Evolutionary conservation across 2,797 vertebrate species (phyloP).

Genomic region (Sandelia bainsii): DNA sequence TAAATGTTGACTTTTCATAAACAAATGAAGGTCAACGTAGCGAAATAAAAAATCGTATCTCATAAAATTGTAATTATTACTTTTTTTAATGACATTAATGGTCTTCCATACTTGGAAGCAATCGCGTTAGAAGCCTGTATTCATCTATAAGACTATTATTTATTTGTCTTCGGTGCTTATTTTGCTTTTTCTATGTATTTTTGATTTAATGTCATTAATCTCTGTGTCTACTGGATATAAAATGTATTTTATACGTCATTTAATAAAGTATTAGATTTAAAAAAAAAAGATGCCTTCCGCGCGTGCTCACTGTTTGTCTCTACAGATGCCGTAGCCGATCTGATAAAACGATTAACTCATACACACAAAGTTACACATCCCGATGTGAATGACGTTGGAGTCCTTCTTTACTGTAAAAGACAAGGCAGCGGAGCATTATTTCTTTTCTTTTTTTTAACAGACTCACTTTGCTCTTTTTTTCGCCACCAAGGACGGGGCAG

Average conservation of each 20-base stretch:
- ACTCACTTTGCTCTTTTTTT: constrained; percentile 5
- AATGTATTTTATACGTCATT: not conserved
- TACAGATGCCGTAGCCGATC: constrained; percentile 28
- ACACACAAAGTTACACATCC: constrained; percentile 6
- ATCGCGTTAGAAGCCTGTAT: no score
- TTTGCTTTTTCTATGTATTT: not conserved
- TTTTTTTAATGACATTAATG: no score
- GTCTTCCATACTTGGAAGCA: no score
- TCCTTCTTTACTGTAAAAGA: not conserved
- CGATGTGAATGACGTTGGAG: not conserved
- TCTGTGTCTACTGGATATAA: not conserved
- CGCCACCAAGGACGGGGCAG: not conserved
- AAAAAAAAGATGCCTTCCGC: constrained; percentile 59
- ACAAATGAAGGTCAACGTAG: no score
- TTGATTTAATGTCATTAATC: not conserved
- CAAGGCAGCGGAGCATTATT: not conserved
- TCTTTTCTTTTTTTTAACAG: not conserved
- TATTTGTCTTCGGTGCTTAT: not conserved
- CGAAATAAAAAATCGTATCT: no score
- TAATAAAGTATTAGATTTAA: constrained; percentile 3
- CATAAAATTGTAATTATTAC: no score
- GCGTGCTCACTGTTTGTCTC: constrained; percentile 38
- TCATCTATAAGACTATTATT: no score
- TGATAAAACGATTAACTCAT: constrained; percentile 38
- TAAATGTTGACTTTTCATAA: no score